These are phyloP conservation scores for Bambusicola thoracicus DNA, from an alignment of 2,113 vertebrate genomes.

Conservation along the genomic window DNA sequence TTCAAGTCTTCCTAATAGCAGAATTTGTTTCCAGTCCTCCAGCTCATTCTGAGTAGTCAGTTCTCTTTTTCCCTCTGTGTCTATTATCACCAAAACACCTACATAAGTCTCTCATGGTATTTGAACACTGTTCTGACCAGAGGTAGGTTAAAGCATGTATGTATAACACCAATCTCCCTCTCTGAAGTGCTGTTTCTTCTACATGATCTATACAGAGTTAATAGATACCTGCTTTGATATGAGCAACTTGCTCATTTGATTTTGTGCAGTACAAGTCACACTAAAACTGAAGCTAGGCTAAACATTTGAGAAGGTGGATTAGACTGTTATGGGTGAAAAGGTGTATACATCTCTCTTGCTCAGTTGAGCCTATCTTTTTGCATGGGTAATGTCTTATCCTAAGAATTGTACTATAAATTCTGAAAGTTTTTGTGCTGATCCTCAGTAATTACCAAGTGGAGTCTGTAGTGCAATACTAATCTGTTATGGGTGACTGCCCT, in stretches of 20 bases:
- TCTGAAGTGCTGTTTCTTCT: neutral
- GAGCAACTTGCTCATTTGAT: neutral
- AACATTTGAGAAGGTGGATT: neutral
- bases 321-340: neutral
- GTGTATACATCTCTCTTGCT: neutral
- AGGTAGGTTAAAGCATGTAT: neutral
- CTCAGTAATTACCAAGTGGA: neutral
- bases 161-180: neutral
- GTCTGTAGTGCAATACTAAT: neutral
- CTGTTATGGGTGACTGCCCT: accelerated
- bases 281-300: neutral
- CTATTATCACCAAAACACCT: neutral
- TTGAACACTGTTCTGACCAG: neutral
- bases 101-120: accelerated
- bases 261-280: accelerated
- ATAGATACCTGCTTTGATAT: neutral
- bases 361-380: neutral
- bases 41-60: neutral
- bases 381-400: neutral
- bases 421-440: neutral
- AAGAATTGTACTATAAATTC: neutral
- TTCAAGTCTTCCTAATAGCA: neutral
- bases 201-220: neutral
- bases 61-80: neutral
- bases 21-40: neutral